phyloP scores from a whole-genome alignment of 2,888 invertebrate species.

The Coenonympha arcania region DNA sequence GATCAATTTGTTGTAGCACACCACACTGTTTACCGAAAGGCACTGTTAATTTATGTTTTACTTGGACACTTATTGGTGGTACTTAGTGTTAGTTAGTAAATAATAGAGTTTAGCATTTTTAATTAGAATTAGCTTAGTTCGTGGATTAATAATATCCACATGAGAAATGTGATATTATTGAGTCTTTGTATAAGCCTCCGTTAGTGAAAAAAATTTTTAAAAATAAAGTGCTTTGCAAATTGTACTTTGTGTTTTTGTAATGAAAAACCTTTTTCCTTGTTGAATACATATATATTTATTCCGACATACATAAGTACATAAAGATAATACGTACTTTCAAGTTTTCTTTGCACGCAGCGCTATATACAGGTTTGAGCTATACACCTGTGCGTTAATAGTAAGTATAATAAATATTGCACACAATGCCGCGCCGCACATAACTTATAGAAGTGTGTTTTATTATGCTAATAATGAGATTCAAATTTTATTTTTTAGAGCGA shows the following conservation, averaged over 20 bases:
- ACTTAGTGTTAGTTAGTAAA: conserved; percentile 48
- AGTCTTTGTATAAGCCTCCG: conserved; percentile 70
- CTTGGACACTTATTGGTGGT: conserved; percentile 39
- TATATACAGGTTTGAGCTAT: too few species aligned
- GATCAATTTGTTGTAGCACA: background rate
- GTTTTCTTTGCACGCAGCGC: too few species aligned
- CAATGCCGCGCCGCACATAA: too few species aligned
- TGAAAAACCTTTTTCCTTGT: conserved; percentile 7
- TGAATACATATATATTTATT: conserved; percentile 14
- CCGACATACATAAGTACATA: background rate
- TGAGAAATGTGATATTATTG: conserved; percentile 82
- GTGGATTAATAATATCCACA: conserved; percentile 79
- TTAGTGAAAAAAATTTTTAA: conserved; percentile 46
- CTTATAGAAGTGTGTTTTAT: too few species aligned
- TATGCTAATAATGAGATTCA: too few species aligned
- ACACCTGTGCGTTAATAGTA: too few species aligned
- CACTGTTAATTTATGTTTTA: conserved; percentile 24
- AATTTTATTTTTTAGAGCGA: too few species aligned
- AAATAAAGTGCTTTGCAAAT: conserved; percentile 33
- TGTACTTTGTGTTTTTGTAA: conserved; percentile 21
- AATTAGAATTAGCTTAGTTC: conserved; percentile 40
- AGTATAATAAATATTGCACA: too few species aligned
- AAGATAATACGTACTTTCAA: too few species aligned
- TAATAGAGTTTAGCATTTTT: conserved; percentile 33
- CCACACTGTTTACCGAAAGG: conserved; percentile 27